Base-by-base conservation (phyloP, 2,113 vertebrate genomes). In the Zootoca vivipara region DNA sequence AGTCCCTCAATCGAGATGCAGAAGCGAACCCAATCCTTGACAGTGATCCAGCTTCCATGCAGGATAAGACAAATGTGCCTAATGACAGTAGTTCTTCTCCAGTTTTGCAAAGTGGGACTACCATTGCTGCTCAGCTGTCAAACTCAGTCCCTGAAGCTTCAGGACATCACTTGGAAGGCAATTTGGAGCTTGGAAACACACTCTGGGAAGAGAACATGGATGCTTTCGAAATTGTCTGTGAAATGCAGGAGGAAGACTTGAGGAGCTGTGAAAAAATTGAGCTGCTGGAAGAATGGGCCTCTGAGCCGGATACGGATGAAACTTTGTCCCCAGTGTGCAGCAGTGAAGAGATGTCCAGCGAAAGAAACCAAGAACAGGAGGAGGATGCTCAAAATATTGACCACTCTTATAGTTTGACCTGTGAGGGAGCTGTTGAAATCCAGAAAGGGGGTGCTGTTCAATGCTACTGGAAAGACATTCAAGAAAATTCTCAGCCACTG, bases 41-140 rank as follows among this genome's bases (percentile, higher is more conserved):
- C 94, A 90, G 87, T 93, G 93, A 84, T 78, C 94, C 92, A 89
- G 81, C 80, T 80, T 87, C 33, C 64, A 92, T 91, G 70, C 89
- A 64, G 40, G 52, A 86, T 90, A 94, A 95, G 87, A 91, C 89
- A 69, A 80, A 75, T 6, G 0, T 65, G 74, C 83, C 75, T 89
- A 5, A 58, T 86, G 16, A 24, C 5, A 87, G 38, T 64, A 85
- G 73, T 83, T 85, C 82, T 64, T 33, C 26, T 86, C 78, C 79
- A 72, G 15, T 64, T 83, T 33, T 42, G 30, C 83, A 30, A 15
- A 67, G 74, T 82, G 93, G 69, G 64, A 13, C 20, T 64, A 46
- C 64, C 73, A 67, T 26, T 82, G 12, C 10, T 80, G 58, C 28
- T 77, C 28, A 89, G 38, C 82, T 86, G 73, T 82, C 85, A 42